These are phyloP conservation scores for Unio pictorum DNA, from an alignment of 2,888 invertebrate genomes.

Conservation along the genomic window DNA sequence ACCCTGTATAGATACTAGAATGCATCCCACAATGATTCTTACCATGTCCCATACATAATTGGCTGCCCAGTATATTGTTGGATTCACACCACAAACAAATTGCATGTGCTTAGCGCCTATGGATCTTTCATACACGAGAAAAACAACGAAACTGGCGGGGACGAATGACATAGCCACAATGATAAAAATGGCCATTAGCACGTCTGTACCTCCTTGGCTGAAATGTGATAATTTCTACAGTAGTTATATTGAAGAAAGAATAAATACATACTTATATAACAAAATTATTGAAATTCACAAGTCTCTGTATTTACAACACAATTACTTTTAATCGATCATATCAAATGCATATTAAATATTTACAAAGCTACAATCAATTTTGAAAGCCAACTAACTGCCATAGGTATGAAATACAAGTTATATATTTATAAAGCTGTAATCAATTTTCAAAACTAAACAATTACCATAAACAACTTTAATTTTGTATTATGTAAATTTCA, in stretches of 20 bases:
- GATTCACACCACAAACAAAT: constrained; percentile 71
- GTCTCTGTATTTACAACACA: not conserved
- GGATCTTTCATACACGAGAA: constrained; percentile 72
- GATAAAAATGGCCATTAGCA: constrained; percentile 72
- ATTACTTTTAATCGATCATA: not conserved
- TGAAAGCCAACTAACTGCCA: no score
- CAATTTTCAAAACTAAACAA: no score
- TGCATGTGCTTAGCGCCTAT: constrained; percentile 72
- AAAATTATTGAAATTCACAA: not conserved
- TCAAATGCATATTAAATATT: not conserved
- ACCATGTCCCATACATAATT: constrained; percentile 73
- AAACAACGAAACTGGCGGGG: constrained; percentile 72
- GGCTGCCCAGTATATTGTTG: constrained; percentile 71
- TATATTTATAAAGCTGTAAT: not conserved
- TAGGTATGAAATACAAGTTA: not conserved
- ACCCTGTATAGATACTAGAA: no score
- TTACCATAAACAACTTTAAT: no score
- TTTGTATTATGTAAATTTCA: no score
- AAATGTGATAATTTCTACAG: constrained; percentile 51
- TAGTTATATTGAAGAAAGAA: constrained; percentile 6
- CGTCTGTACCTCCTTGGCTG: constrained; percentile 64
- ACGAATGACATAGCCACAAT: constrained; percentile 73
- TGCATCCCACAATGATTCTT: constrained; percentile 14
- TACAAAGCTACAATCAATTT: no score
- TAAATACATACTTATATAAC: no score